Evolutionary conservation across 2,113 vertebrate species (phyloP).

Genomic region (Alosa alosa): DNA sequence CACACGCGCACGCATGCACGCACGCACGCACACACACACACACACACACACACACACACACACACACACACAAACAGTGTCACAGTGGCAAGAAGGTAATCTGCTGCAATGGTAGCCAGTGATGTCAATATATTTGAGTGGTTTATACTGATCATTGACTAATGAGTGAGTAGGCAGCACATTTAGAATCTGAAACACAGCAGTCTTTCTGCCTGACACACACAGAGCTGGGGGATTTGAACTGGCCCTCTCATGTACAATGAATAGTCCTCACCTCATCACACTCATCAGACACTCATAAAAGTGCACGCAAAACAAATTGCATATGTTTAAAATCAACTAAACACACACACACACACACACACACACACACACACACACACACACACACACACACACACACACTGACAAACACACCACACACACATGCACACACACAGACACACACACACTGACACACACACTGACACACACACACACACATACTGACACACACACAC

Average conservation of each 20-base stretch:
- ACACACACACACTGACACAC: not conserved
- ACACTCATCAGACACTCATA: not conserved
- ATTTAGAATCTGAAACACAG: not conserved
- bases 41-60: no score
- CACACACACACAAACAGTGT: no score
- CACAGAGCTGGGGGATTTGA: not conserved
- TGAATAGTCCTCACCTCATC: not conserved
- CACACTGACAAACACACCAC: not conserved
- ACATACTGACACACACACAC: not conserved
- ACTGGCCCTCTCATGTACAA: not conserved
- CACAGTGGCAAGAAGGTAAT: not conserved
- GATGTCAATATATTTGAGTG: not conserved
- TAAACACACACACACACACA: not conserved
- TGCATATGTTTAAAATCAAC: not conserved
- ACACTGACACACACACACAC: not conserved
- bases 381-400: not conserved
- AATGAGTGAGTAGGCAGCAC: not conserved
- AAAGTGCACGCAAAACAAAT: not conserved
- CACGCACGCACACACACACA: no score
- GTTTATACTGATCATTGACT: not conserved
- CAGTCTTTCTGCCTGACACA: not conserved
- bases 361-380: not conserved
- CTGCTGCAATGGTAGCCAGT: not conserved
- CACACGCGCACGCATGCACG: no score
- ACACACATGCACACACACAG: not conserved